These are phyloP conservation scores for Halcyon chelicuti DNA, from an alignment of 2,797 vertebrate genomes.

Conservation along the genomic window DNA sequence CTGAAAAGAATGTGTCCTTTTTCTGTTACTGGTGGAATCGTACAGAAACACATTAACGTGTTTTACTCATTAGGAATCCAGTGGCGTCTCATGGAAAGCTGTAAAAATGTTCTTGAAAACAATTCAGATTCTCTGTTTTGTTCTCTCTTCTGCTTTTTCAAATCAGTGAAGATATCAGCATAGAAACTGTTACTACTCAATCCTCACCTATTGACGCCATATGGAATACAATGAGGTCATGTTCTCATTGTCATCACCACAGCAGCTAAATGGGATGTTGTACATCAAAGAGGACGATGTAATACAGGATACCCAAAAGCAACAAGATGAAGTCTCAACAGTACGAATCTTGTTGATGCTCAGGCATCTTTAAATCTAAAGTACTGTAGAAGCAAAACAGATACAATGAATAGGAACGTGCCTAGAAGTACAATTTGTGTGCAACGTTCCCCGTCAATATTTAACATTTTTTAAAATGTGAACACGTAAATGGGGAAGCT, in stretches of 20 bases:
- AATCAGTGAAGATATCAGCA: background rate
- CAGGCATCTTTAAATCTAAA: background rate
- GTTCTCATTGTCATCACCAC: background rate
- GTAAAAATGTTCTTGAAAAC: background rate
- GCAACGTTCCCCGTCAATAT: background rate
- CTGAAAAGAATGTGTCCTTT: background rate
- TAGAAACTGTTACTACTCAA: constrained; percentile 1
- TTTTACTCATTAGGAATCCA: constrained; percentile 46
- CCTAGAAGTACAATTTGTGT: background rate
- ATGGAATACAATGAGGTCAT: background rate
- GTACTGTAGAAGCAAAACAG: background rate
- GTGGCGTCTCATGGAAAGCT: background rate
- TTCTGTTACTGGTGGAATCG: constrained; percentile 7
- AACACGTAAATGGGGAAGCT: background rate
- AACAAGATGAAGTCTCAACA: background rate
- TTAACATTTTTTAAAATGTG: background rate
- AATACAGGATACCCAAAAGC: background rate
- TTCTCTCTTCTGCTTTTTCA: background rate
- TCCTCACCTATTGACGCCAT: constrained; percentile 11
- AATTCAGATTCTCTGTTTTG: constrained; percentile 4
- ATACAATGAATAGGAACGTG: background rate
- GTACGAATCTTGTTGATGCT: background rate
- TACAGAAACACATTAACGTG: constrained; percentile 15
- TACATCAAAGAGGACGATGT: background rate
- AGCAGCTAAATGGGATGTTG: background rate